Percentiles rank a stretch among this genome's conserved stretches.
These are phyloP conservation scores for Rhegmatorhina hoffmannsi DNA, from an alignment of 2,113 vertebrate genomes.

Conservation along the genomic window DNA sequence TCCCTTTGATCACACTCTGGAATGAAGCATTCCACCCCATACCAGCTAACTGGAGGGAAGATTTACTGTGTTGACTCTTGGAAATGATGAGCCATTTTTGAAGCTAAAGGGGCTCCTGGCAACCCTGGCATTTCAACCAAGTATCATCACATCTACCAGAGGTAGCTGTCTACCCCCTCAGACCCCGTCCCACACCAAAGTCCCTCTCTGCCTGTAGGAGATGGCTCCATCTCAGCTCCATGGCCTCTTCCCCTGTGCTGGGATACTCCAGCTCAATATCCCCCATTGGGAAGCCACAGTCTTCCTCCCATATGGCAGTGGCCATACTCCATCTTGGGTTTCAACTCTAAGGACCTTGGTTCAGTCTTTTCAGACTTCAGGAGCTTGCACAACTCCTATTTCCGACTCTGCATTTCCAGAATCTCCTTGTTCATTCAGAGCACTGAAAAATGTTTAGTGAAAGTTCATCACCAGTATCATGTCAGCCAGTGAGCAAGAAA, in stretches of 20 bases:
- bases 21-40: fast-evolving
- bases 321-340: neutral
- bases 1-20: neutral
- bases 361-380: neutral
- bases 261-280: neutral
- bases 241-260: neutral
- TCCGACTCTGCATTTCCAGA: neutral
- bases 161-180: neutral
- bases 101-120: neutral
- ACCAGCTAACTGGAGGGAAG: neutral
- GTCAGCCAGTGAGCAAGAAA: neutral
- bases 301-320: neutral
- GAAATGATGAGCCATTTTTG: neutral
- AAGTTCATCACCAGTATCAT: neutral
- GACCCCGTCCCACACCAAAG: neutral
- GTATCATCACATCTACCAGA: fast-evolving
- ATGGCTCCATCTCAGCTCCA: neutral
- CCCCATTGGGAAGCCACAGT: fast-evolving
- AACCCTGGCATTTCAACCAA: neutral
- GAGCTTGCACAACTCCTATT: neutral
- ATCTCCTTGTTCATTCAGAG: neutral
- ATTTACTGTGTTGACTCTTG: neutral
- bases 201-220: neutral
- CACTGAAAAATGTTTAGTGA: neutral
- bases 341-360: neutral